A percentile compares a stretch with the other conserved stretches of the same genome.
phyloP scores from a whole-genome alignment of 2,797 vertebrate species.

The Yasuhikotakia modesta region DNA sequence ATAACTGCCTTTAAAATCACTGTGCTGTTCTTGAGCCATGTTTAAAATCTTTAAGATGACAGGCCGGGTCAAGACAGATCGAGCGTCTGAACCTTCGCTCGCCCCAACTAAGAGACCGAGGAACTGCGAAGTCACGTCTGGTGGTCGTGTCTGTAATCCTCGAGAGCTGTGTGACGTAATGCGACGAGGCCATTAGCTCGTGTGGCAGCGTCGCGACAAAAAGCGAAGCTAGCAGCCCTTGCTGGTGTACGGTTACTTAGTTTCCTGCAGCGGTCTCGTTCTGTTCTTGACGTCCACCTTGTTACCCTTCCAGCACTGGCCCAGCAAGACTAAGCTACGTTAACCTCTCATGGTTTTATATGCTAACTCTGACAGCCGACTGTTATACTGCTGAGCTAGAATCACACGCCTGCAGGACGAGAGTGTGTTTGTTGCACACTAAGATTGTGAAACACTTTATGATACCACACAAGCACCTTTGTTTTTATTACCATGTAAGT shows the following conservation, averaged over 20 bases:
- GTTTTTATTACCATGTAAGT: slow-evolving; percentile 17
- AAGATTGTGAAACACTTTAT: slow-evolving; percentile 35
- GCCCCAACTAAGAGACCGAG: not conserved
- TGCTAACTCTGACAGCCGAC: slow-evolving; percentile 43
- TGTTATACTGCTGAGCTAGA: slow-evolving; percentile 52
- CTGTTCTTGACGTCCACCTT: slow-evolving; percentile 20
- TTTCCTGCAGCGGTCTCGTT: slow-evolving; percentile 20
- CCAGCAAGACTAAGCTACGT: slow-evolving; percentile 60
- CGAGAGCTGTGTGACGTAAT: slow-evolving; percentile 31
- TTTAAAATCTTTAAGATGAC: slow-evolving; percentile 33
- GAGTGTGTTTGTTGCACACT: slow-evolving; percentile 35
- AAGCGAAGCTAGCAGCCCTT: slow-evolving; percentile 11
- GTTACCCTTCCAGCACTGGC: slow-evolving; percentile 56
- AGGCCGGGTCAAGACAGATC: slow-evolving; percentile 9
- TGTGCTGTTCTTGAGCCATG: slow-evolving; percentile 55
- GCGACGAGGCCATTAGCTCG: slow-evolving; percentile 36
- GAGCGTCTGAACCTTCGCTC: not conserved
- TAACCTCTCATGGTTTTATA: slow-evolving; percentile 35
- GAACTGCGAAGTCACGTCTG: slow-evolving; percentile 35
- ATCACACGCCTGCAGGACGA: slow-evolving; percentile 44
- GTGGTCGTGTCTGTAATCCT: slow-evolving; percentile 32
- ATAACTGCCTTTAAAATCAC: slow-evolving; percentile 43
- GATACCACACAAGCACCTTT: slow-evolving; percentile 33
- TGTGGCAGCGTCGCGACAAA: slow-evolving; percentile 3
- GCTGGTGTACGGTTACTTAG: slow-evolving; percentile 25